Conservation (phyloP, 2,113 vertebrate genomes). For the Colius striatus region DNA sequence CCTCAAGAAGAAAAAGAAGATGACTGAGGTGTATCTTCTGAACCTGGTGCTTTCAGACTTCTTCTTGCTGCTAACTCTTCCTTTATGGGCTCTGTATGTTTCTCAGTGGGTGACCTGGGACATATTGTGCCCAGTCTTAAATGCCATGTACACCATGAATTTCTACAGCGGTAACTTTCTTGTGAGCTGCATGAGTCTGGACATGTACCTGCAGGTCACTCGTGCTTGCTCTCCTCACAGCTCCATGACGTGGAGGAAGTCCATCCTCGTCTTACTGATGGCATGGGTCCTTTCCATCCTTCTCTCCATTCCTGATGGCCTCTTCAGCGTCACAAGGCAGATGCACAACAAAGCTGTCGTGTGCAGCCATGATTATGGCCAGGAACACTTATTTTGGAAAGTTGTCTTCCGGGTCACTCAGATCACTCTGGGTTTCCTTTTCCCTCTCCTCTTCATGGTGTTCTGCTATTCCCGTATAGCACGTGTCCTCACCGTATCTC, state of each 20-base stretch:
- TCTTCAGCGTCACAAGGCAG: conserved; percentile 64
- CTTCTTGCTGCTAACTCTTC: conserved; percentile 74
- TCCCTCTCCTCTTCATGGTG: conserved; percentile 73
- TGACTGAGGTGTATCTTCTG: conserved; percentile 69
- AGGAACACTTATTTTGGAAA: conserved; percentile 70
- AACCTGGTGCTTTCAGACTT: conserved; percentile 79
- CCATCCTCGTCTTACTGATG: not conserved
- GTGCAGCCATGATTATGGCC: conserved; percentile 71
- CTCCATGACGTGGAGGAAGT: not conserved
- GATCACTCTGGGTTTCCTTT: conserved; percentile 74
- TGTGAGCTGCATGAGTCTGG: conserved; percentile 77
- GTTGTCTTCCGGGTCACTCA: conserved; percentile 70
- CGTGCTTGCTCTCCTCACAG: conserved; percentile 8
- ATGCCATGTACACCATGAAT: conserved; percentile 70
- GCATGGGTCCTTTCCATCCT: conserved; percentile 72
- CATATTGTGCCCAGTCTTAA: conserved; percentile 72
- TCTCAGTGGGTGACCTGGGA: conserved; percentile 74
- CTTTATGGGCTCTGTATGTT: conserved; percentile 76
- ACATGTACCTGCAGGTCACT: conserved; percentile 73
- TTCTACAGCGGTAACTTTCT: conserved; percentile 82
- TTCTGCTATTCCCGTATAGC: conserved; percentile 72
- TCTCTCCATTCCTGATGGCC: conserved; percentile 70
- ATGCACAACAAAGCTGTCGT: not conserved
- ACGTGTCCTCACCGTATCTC: conserved; percentile 12
- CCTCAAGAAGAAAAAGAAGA: conserved; percentile 32